A percentile compares a stretch with the other conserved stretches of the same genome.
These are phyloP conservation scores for Luperina nickerlii DNA, from an alignment of 2,888 invertebrate genomes.

Conservation along the genomic window DNA sequence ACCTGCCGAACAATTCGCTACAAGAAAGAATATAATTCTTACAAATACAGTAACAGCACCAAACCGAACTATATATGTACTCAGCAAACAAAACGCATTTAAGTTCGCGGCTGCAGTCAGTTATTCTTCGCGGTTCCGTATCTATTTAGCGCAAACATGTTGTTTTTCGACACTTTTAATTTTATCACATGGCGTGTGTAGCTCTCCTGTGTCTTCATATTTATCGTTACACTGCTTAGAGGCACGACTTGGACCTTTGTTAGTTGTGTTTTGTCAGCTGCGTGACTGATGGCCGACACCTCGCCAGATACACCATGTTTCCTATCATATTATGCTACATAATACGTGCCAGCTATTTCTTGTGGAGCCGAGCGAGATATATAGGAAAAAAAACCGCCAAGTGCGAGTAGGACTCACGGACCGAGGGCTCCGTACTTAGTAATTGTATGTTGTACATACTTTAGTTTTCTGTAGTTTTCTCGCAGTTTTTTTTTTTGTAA, in stretches of 20 bases:
- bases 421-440: no score
- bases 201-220: background rate
- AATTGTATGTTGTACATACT: no score
- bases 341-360: background rate
- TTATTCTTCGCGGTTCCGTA: background rate
- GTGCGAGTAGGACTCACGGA: no score
- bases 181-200: background rate
- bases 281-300: background rate
- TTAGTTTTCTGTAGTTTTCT: no score
- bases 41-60: background rate
- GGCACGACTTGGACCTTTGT: background rate
- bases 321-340: background rate
- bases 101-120: background rate
- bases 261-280: background rate
- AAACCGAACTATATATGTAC: background rate
- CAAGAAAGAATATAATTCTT: background rate
- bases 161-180: background rate
- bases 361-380: background rate
- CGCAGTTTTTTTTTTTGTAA: no score
- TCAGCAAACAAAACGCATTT: background rate
- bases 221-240: background rate
- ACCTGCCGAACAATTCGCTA: background rate
- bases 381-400: background rate
- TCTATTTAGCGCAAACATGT: background rate
- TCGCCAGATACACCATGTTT: conserved; percentile 1